Base-by-base conservation (phyloP, 2,888 invertebrate genomes). In the Tiliacea aurago region DNA sequence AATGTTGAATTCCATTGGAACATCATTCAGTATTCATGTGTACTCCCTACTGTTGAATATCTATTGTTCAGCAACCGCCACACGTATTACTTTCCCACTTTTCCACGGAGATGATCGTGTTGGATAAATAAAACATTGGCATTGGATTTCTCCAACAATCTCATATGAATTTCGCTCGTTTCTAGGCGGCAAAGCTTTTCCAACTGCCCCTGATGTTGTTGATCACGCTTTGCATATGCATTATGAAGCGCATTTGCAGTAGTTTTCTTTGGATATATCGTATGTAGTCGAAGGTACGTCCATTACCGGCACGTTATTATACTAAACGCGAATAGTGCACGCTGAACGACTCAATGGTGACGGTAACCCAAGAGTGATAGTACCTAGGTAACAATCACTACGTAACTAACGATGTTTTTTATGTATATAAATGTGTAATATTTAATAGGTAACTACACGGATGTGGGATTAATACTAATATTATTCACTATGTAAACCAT, bases 221-320 rank as follows among this genome's bases (percentile, higher is more conserved):
- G 96, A 94, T 96, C 96, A 96, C 96, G 95, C 96, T 96, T 96
- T 96, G 96, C 96, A 96, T 96, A 93, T 96, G 96, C 96, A 96
- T 96, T 93, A 96, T 96, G 96, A 96, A 96, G 96, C 96, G 96
- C 95, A 96, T 96, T 93, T 96, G 96, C 96, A 96, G 96, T 96
- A 96, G 96, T 96, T 96, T 96, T 96, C 96, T 96, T 95, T 96
- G 96, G 96, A 96, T 96, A 92, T 96, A 96, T 95, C 96, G 96
- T 93, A 95, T 96, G 95, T 96, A 96, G 96, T 95, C 93, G 93
- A 96, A 96, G 96, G 96, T 96, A 96, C 95, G 96, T 96, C 95
- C 95, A 95, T 95, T 95, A 94, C 94, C 94, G 95, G 94, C 94
- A 92, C 92, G 91, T 93, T 93, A 90, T 89, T 93, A 90, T 90